These are phyloP conservation scores for Eupithecia subfuscata DNA, from an alignment of 2,888 invertebrate species.

Conservation along the genomic window DNA sequence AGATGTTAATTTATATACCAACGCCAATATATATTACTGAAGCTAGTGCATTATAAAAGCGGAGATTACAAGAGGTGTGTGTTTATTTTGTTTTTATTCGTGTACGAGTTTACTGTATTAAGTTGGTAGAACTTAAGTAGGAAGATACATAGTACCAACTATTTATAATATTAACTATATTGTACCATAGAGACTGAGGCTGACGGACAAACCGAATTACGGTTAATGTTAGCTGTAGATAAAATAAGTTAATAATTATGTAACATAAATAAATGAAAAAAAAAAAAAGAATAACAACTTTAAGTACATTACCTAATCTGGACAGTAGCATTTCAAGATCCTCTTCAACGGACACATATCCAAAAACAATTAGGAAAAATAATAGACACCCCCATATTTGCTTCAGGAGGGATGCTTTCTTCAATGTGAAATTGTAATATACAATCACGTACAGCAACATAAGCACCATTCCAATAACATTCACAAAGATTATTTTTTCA, in stretches of 20 bases:
- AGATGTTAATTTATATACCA: not conserved
- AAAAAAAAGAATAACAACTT: not conserved
- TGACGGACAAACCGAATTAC: too few relatives aligned
- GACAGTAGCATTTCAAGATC: constrained; percentile 80
- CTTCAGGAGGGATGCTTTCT: constrained; percentile 86
- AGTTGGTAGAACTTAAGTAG: too few relatives aligned
- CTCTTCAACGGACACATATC: constrained; percentile 84
- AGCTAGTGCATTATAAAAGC: too few relatives aligned
- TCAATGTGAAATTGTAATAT: constrained; percentile 89
- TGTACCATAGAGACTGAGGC: too few relatives aligned
- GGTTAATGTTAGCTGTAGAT: too few relatives aligned
- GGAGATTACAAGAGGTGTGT: not conserved
- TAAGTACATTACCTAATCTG: constrained; percentile 88
- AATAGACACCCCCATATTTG: constrained; percentile 83
- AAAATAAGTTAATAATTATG: too few relatives aligned
- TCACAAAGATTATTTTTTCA: constrained; percentile 88
- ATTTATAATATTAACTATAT: too few relatives aligned
- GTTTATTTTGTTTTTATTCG: too few relatives aligned
- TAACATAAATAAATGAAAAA: too few relatives aligned
- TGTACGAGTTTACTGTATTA: too few relatives aligned
- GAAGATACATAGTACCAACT: too few relatives aligned
- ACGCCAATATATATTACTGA: too few relatives aligned
- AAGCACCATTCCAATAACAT: constrained; percentile 88
- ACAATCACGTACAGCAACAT: constrained; percentile 88
- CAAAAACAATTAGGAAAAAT: constrained; percentile 81